Conservation (phyloP, 2,888 invertebrate species). For the Macaria liturata region DNA sequence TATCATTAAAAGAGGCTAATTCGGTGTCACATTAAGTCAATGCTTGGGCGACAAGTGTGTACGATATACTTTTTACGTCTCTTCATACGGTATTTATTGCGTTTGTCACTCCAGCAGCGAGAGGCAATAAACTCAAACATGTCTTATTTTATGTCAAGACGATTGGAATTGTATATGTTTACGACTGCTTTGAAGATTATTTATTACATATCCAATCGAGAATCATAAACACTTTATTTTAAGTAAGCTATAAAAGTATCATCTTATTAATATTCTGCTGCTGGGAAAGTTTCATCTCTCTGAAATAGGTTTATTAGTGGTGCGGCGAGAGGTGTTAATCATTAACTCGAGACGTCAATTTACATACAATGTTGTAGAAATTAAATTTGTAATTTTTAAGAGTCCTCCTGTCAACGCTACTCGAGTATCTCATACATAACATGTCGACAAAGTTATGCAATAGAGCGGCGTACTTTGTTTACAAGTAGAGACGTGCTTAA, state of each 20-base stretch:
- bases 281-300: conserved; percentile 27
- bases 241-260: conserved; percentile 34
- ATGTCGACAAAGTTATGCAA: conserved; percentile 18
- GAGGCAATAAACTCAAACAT: conserved; percentile 59
- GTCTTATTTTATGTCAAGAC: conserved; percentile 53
- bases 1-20: conserved; percentile 64
- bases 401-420: conserved; percentile 11
- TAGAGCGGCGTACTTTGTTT: conserved; percentile 17
- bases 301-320: conserved; percentile 23
- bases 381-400: conserved; percentile 11
- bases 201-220: conserved; percentile 44
- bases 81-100: conserved; percentile 66
- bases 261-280: conserved; percentile 28
- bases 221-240: conserved; percentile 44
- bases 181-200: conserved; percentile 55
- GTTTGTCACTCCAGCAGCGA: conserved; percentile 60
- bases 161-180: conserved; percentile 51
- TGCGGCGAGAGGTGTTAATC: conserved; percentile 20
- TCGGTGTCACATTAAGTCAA: conserved; percentile 64
- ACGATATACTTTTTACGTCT: conserved; percentile 70
- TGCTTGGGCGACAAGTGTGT: conserved; percentile 63
- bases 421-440: conserved; percentile 17
- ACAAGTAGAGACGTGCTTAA: conserved; percentile 24
- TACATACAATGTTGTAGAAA: conserved; percentile 21
- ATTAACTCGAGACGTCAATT: conserved; percentile 12